phyloP scores from a whole-genome alignment of 2,888 invertebrate species.

The Hydriomena furcata region DNA sequence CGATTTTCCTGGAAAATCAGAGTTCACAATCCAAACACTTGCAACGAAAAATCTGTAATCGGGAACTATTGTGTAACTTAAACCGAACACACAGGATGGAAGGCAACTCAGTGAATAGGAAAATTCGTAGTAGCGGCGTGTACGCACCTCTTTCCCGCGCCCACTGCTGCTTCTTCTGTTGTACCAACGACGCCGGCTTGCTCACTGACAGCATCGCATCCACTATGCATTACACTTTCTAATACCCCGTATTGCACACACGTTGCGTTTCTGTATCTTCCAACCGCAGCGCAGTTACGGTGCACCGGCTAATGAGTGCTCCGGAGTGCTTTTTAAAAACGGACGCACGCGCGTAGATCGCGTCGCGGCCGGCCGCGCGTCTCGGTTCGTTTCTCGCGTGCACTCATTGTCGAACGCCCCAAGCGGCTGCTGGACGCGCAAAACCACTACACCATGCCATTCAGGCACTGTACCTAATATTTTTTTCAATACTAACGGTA shows the following conservation, averaged over 20 bases:
- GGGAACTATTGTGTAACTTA: constrained; percentile 6
- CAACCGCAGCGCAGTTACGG: constrained; percentile 69
- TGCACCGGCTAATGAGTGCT: constrained; percentile 76
- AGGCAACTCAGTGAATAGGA: constrained; percentile 27
- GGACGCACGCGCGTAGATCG: constrained; percentile 66
- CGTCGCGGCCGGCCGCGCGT: constrained; percentile 56
- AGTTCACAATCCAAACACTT: constrained; percentile 1
- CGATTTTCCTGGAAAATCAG: not conserved
- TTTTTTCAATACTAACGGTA: constrained; percentile 48
- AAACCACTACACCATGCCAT: constrained; percentile 46
- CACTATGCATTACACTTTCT: constrained; percentile 79
- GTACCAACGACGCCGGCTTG: constrained; percentile 87
- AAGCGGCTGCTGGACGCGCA: constrained; percentile 53
- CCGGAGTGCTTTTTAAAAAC: constrained; percentile 68
- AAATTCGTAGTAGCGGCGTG: constrained; percentile 30
- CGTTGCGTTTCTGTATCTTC: constrained; percentile 67
- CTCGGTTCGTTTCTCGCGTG: constrained; percentile 73
- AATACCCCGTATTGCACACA: constrained; percentile 74
- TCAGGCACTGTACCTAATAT: constrained; percentile 46
- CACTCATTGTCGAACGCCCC: constrained; percentile 72
- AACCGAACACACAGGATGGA: constrained; percentile 23
- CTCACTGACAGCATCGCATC: constrained; percentile 80
- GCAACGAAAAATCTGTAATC: not conserved
- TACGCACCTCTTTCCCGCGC: constrained; percentile 94
- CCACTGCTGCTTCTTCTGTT: constrained; percentile 96